Conservation (phyloP, 2,113 vertebrate species). For the Cavia porcellus region DNA sequence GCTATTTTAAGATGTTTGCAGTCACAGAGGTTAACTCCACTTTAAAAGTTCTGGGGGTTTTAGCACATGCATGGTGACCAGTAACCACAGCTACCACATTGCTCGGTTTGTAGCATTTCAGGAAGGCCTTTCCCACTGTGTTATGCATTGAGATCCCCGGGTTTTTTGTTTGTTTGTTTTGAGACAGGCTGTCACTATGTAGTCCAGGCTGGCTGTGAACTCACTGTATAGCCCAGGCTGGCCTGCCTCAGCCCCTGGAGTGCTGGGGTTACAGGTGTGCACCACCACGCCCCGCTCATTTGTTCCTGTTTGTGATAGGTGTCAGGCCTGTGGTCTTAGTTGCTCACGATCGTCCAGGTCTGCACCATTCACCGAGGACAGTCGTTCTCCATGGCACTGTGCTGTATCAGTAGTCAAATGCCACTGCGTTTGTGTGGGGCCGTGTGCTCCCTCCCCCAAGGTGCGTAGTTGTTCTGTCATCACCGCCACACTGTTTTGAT, state of each 20-base stretch:
- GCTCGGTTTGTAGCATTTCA: background rate
- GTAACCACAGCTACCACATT: background rate
- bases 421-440: background rate
- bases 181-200: background rate
- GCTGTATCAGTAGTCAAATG: background rate
- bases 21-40: background rate
- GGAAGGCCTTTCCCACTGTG: background rate
- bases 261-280: no score
- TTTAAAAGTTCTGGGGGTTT: background rate
- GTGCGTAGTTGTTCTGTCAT: background rate
- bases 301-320: background rate
- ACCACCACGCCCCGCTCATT: background rate
- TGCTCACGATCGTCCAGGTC: background rate
- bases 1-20: background rate
- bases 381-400: background rate
- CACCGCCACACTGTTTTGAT: background rate
- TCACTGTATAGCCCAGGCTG: background rate
- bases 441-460: background rate
- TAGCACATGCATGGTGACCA: background rate
- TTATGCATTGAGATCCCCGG: background rate
- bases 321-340: background rate
- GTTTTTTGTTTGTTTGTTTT: background rate
- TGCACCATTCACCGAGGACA: background rate
- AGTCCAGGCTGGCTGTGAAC: background rate
- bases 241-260: background rate